These are phyloP conservation scores for Fulmarus glacialis DNA, from an alignment of 2,113 vertebrate genomes.

Conservation along the genomic window DNA sequence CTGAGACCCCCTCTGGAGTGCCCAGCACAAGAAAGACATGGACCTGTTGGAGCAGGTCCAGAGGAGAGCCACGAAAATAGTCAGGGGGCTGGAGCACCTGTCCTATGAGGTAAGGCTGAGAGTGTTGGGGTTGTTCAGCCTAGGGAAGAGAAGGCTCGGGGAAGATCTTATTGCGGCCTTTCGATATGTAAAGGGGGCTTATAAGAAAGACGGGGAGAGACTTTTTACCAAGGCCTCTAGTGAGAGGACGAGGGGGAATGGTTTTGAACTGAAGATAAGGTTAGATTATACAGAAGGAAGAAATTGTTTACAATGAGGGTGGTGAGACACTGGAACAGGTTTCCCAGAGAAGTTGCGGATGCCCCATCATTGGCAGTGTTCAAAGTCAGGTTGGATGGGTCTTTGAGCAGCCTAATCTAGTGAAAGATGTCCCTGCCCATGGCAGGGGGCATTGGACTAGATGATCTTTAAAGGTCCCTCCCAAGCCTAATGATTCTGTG, in stretches of 20 bases:
- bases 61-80: neutral
- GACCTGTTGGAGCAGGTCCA: accelerated
- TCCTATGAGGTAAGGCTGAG: neutral
- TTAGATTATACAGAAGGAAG: neutral
- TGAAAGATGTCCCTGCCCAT: neutral
- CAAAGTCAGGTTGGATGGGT: neutral
- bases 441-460: neutral
- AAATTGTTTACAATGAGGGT: neutral
- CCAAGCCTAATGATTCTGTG: neutral
- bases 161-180: neutral
- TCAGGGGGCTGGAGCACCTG: neutral
- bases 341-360: neutral
- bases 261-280: neutral
- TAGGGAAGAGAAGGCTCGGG: neutral
- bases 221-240: neutral
- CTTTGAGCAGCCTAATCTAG: neutral
- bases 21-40: neutral
- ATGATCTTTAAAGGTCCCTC: neutral
- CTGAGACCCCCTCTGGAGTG: neutral
- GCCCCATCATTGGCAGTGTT: neutral
- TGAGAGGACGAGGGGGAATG: neutral
- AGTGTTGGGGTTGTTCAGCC: neutral
- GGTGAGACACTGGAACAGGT: neutral
- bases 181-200: neutral
- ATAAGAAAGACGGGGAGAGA: neutral